Conservation (phyloP, 2,113 vertebrate genomes). For the Xyliphius kryptos region DNA sequence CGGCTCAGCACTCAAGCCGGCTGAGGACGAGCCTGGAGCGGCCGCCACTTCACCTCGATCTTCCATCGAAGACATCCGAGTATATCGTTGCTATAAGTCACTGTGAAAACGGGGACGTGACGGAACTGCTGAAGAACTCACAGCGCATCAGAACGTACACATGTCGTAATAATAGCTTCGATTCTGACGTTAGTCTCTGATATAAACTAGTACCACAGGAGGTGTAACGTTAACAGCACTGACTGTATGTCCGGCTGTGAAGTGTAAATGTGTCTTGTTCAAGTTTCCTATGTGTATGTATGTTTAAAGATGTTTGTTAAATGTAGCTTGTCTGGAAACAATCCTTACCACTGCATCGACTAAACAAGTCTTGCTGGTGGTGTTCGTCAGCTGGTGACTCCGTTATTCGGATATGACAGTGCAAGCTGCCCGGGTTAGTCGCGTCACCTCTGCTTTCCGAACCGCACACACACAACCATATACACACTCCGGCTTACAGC, state of each 20-base stretch:
- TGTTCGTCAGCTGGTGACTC: slow-evolving; percentile 47
- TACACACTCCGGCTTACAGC: slow-evolving; percentile 7
- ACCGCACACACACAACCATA: slow-evolving; percentile 7
- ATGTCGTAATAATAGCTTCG: too few species aligned
- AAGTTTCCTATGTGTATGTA: not conserved
- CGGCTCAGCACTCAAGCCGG: slow-evolving; percentile 66
- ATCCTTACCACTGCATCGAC: slow-evolving; percentile 51
- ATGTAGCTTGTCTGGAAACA: slow-evolving; percentile 48
- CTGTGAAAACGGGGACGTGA: too few species aligned
- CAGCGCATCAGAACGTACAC: too few species aligned
- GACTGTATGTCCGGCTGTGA: too few species aligned
- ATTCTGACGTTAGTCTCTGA: too few species aligned
- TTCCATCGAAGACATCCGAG: slow-evolving; percentile 69
- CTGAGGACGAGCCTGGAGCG: slow-evolving; percentile 71
- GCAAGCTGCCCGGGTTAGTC: slow-evolving; percentile 43
- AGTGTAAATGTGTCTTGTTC: too few species aligned
- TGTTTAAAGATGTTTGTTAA: not conserved
- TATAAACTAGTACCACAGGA: too few species aligned
- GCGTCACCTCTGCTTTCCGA: slow-evolving; percentile 46
- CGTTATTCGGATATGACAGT: slow-evolving; percentile 62
- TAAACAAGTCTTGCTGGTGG: slow-evolving; percentile 60
- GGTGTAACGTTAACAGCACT: too few species aligned
- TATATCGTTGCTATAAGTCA: too few species aligned
- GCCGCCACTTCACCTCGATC: slow-evolving; percentile 72
- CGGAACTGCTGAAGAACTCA: too few species aligned